A percentile compares a stretch with the other conserved stretches of the same genome.
Conservation (phyloP, 2,113 vertebrate species). For the Theropithecus gelada region DNA sequence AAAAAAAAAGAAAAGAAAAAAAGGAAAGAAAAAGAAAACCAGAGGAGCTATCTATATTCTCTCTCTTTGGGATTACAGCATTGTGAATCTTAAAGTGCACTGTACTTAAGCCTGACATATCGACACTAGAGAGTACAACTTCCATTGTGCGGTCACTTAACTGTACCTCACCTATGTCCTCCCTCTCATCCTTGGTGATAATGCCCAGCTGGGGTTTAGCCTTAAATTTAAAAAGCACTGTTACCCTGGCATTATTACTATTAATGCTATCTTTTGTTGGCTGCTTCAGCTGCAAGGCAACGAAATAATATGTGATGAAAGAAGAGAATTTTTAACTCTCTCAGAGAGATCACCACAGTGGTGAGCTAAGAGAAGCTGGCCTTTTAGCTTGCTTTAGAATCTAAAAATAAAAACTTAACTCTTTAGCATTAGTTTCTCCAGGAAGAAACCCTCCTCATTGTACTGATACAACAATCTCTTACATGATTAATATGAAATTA, state of each 20-base stretch:
- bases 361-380: neutral
- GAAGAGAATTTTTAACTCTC: neutral
- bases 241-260: neutral
- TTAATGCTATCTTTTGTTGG: neutral
- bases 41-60: neutral
- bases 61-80: neutral
- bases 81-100: neutral
- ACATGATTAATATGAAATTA: neutral
- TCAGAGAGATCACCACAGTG: neutral
- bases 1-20: too few relatives aligned
- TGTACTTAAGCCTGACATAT: neutral
- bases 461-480: neutral
- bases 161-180: neutral
- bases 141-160: neutral
- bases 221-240: conserved; percentile 9
- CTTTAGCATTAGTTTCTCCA: neutral
- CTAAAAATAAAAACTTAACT: neutral
- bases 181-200: neutral
- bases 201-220: neutral
- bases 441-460: neutral
- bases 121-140: conserved; percentile 37
- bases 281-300: neutral
- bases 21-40: neutral
- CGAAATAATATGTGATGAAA: neutral
- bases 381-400: neutral